Evolutionary conservation across 2,888 invertebrate genomes (phyloP).

Genomic region (Heliconius hortense): DNA sequence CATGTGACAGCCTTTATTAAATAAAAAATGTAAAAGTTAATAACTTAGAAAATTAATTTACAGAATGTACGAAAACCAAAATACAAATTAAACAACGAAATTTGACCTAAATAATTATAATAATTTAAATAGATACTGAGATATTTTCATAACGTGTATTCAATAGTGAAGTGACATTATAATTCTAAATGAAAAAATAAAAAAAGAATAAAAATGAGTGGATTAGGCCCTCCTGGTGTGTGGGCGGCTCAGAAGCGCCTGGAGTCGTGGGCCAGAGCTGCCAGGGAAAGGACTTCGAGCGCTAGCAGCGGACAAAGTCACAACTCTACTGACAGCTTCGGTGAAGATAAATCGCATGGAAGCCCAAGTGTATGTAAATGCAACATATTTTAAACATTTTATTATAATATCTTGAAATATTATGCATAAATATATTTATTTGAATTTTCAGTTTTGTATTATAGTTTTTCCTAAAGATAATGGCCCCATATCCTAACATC

Average conservation of each 20-base stretch:
- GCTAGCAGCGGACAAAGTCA: conserved; percentile 82
- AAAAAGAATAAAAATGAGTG: conserved; percentile 77
- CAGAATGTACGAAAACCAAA: conserved; percentile 9
- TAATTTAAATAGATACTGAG: neutral
- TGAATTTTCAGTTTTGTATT: neutral
- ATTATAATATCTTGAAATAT: neutral
- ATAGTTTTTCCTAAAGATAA: neutral
- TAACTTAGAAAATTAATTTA: neutral
- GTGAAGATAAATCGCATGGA: conserved; percentile 75
- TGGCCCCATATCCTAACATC: neutral
- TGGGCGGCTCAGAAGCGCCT: conserved; percentile 90
- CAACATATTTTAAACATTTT: no score
- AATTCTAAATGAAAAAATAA: conserved; percentile 40
- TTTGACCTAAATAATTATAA: conserved; percentile 36
- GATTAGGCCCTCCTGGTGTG: conserved; percentile 87
- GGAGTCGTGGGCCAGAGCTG: conserved; percentile 89
- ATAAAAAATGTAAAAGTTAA: conserved; percentile 9
- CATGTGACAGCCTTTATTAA: conserved; percentile 2
- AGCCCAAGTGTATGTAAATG: conserved; percentile 67
- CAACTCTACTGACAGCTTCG: conserved; percentile 79
- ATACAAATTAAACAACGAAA: conserved; percentile 42
- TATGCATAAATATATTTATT: neutral
- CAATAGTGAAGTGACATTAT: conserved; percentile 14
- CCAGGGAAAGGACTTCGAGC: conserved; percentile 84
- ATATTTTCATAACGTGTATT: conserved; percentile 21